Evolutionary conservation across 2,113 vertebrate species (phyloP).

Genomic region (Lepus timidus): DNA sequence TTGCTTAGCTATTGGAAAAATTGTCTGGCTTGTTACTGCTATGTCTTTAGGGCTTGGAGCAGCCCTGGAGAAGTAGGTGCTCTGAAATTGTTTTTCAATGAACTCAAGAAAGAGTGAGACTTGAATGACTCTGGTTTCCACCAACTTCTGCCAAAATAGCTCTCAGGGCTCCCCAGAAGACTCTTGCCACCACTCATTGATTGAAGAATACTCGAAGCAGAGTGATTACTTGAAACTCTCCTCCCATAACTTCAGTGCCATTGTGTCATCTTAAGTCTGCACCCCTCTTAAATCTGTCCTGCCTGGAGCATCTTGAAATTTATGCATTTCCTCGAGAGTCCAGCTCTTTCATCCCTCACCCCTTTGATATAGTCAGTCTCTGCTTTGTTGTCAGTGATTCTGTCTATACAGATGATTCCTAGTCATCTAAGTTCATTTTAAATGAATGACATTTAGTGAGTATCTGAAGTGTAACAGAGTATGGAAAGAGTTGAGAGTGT

Average conservation of each 20-base stretch:
- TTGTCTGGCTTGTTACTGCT: neutral
- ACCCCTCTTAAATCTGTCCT: neutral
- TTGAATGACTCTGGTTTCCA: constrained; percentile 46
- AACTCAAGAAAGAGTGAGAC: neutral
- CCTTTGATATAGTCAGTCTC: neutral
- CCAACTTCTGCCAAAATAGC: constrained; percentile 32
- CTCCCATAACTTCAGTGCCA: neutral
- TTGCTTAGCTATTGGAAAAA: neutral
- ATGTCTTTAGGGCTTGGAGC: neutral
- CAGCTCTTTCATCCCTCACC: neutral
- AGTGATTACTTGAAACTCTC: neutral
- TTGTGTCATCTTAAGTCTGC: neutral
- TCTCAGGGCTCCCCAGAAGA: neutral
- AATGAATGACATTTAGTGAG: neutral
- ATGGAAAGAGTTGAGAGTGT: neutral
- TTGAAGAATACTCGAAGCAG: constrained; percentile 22
- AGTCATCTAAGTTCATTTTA: neutral
- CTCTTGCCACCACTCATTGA: neutral
- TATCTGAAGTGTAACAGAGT: neutral
- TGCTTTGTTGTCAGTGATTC: neutral
- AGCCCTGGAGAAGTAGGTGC: neutral
- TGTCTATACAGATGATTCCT: neutral
- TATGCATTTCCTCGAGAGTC: neutral
- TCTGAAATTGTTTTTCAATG: constrained; percentile 55
- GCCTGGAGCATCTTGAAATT: neutral